Base-by-base conservation (phyloP, 1,140 invertebrate genomes). In the Elysia chlorotica region DNA sequence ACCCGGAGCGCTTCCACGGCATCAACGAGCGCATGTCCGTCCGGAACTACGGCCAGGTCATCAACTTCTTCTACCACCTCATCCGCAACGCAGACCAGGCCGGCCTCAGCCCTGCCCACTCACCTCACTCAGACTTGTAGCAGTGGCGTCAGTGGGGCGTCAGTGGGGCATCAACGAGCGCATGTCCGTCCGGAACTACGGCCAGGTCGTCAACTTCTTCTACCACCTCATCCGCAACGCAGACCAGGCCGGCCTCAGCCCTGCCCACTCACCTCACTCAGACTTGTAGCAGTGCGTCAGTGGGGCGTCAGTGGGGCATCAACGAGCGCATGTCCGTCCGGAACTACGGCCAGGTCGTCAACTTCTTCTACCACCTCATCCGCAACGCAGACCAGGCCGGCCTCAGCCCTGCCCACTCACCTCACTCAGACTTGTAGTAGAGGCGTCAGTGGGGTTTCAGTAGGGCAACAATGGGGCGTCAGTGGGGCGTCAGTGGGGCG, bases 131-230 rank as follows among this genome's bases (percentile, higher is more conserved):
- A 37, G 78, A 81, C 71, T 48, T 82, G n/a, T n/a, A n/a, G n/a
- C n/a, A n/a, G n/a, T n/a, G n/a, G n/a, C n/a, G n/a, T n/a, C n/a
- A n/a, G n/a, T n/a, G n/a, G 74, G 75, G 35, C 78, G 87, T 62
- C 87, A 90, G 62, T 90, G 91, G 84, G 90, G 90, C 14, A 74
- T 88, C 70, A 87, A 91, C 81, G 90, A 91, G 79, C 81, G 89
- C 25, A 88, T 91, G 41, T 86, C 88, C 5, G 74, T 89, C 4
- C 78, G 83, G 61, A 88, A 89, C 79, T 90, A 89, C 76, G 81
- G 89, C 63, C 80, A 89, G 77, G 84, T 86, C 31, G 84, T 90
- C 23, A 89, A 90, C 78, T 91, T 90, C 81, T 91, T 88, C 78
- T 87, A 89, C 71, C 86, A 89, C 74, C 62, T 91, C 3, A 90